Base-by-base conservation (phyloP, 2,888 invertebrate genomes). In the Epirrhoe tristata region DNA sequence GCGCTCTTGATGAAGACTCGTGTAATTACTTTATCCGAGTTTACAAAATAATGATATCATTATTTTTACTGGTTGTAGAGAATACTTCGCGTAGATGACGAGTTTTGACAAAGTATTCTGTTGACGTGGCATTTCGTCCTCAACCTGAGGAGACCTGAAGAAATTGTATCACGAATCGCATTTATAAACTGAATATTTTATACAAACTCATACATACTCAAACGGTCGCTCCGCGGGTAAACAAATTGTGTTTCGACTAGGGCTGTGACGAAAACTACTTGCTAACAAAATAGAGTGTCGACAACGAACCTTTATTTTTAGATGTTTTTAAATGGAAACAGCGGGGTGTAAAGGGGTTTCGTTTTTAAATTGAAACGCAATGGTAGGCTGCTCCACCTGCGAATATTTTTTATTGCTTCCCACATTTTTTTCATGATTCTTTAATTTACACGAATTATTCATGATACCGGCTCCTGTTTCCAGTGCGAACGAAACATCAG, bases 171-270 rank as follows among this genome's bases (percentile, higher is more conserved):
- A 76, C 74, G 75, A 74, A 77, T 77, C 79, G 73, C 78, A 81
- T 81, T 81, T 79, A 78, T 77, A 79, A 77, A 72, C 71, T 81
- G 80, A 81, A 84, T 83, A 80, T 81, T 82, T 82, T 79, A 82
- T 80, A 75, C 66, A 69, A 71, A 69, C 78, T 79, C 79, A 79
- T 79, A 77, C 75, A 76, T 77, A 74, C 73, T 67, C 74, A 77
- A 77, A 80, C 77, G 76, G 76, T 73, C 75, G 74, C 77, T 66
- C 62, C 68, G 69, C 61, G 73, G 74, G 71, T 77, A 75, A 77
- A 78, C 79, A 74, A 82, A 81, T 82, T 81, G 78, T 80, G 77
- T 80, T 79, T 78, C 75, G 70, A 70, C 72, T 77, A 77, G 71
- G 67, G 71, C 36, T 69, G 69, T 58, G 64, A 68, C 52, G 36